Percentiles rank a stretch among this genome's conserved stretches.
Evolutionary conservation across 1,140 invertebrate genomes (phyloP).

Genomic region (Habropoda laboriosa): DNA sequence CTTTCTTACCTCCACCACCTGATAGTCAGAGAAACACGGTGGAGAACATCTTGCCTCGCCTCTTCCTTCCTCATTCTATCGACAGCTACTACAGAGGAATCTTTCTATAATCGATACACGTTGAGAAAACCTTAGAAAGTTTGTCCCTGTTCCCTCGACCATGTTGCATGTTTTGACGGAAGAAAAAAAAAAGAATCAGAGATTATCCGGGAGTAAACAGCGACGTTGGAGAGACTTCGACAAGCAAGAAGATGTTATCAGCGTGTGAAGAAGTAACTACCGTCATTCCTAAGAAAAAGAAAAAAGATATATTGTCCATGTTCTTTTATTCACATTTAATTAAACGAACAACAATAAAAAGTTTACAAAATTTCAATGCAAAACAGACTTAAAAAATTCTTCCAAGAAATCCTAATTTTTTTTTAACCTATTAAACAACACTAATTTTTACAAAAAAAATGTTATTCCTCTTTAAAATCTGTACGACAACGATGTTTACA

Average conservation of each 20-base stretch:
- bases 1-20: conserved; percentile 24
- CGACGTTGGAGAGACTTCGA: neutral
- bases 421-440: too few relatives aligned
- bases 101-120: conserved; percentile 9
- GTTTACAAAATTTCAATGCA: too few relatives aligned
- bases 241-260: neutral
- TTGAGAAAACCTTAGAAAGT: conserved; percentile 40
- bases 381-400: too few relatives aligned
- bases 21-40: conserved; percentile 6
- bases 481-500: neutral
- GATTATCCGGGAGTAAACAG: neutral
- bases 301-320: too few relatives aligned
- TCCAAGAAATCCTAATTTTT: too few relatives aligned
- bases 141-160: conserved; percentile 23
- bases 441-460: too few relatives aligned
- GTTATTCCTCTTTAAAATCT: neutral
- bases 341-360: too few relatives aligned
- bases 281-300: neutral
- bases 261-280: neutral
- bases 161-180: neutral
- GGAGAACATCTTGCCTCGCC: neutral
- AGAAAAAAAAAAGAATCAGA: neutral
- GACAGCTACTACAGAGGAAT: conserved; percentile 5
- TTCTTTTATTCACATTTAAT: too few relatives aligned
- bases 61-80: conserved; percentile 35